These are phyloP conservation scores for Amphiduros pacificus DNA, from an alignment of 2,888 invertebrate genomes.

Conservation along the genomic window DNA sequence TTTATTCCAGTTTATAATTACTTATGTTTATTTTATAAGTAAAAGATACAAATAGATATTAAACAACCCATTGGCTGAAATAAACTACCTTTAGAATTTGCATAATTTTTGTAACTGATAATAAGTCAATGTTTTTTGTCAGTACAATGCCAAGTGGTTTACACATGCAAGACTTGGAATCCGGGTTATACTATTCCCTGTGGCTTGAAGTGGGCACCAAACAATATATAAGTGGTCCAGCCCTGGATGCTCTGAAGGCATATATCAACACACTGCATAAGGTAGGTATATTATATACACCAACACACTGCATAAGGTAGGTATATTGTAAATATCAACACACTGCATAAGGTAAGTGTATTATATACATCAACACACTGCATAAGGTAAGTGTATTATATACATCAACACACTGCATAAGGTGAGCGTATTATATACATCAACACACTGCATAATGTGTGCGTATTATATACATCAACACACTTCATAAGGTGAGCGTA, in stretches of 20 bases:
- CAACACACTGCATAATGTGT: too few relatives aligned
- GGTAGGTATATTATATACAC: constrained; percentile 34
- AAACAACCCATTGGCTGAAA: too few relatives aligned
- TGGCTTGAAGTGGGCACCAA: constrained; percentile 79
- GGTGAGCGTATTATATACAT: too few relatives aligned
- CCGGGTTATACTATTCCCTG: constrained; percentile 78
- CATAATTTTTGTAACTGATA: too few relatives aligned
- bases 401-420: too few relatives aligned
- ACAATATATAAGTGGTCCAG: constrained; percentile 72
- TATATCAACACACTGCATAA: constrained; percentile 74
- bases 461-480: too few relatives aligned
- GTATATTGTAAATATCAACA: constrained; percentile 71
- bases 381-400: background rate
- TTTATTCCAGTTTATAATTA: too few relatives aligned
- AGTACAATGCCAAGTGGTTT: constrained; percentile 59
- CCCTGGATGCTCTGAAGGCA: constrained; percentile 72
- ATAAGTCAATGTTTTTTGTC: too few relatives aligned
- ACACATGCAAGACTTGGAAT: constrained; percentile 86
- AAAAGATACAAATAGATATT: too few relatives aligned
- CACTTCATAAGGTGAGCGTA: background rate
- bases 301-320: background rate
- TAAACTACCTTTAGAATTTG: too few relatives aligned
- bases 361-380: background rate
- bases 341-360: constrained; percentile 65
- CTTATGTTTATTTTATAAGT: too few relatives aligned